Conservation (phyloP, 2,113 vertebrate genomes). For the Podiceps cristatus region DNA sequence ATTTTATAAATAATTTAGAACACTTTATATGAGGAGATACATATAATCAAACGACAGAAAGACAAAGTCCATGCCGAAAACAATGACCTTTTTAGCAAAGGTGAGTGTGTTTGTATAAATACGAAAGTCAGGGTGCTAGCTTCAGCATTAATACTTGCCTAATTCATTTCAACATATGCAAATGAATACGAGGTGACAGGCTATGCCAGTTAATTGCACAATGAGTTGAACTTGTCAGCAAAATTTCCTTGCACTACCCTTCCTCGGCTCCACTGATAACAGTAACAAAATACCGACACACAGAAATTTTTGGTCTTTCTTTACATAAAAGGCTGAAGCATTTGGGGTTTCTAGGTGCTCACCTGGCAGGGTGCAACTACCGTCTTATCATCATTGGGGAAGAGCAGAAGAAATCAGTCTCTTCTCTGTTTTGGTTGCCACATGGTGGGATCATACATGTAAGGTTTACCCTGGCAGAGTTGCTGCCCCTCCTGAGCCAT, state of each 20-base stretch:
- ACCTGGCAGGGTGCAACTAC: accelerated
- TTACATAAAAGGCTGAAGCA: neutral
- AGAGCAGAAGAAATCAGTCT: neutral
- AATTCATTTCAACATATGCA: slow-evolving; percentile 4
- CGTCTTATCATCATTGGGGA: neutral
- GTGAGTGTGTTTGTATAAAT: neutral
- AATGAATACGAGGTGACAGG: neutral
- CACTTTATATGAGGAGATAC: neutral
- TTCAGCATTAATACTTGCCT: neutral
- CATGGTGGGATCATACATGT: neutral
- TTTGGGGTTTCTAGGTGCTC: neutral
- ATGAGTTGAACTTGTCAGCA: neutral
- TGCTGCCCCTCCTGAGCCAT: neutral
- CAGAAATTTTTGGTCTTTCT: neutral
- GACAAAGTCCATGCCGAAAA: neutral
- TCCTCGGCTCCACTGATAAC: neutral
- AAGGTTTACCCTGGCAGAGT: neutral
- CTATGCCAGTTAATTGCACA: neutral
- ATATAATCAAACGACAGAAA: neutral
- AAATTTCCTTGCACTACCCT: neutral
- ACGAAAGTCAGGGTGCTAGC: neutral
- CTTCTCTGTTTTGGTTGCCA: neutral
- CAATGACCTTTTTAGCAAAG: neutral
- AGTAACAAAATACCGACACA: neutral
- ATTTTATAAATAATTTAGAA: slow-evolving; percentile 5